Evolutionary conservation across 2,888 invertebrate species (phyloP), one percentile per base, ranked within the genome.

Genomic region (Conchocele bisecta): DNA sequence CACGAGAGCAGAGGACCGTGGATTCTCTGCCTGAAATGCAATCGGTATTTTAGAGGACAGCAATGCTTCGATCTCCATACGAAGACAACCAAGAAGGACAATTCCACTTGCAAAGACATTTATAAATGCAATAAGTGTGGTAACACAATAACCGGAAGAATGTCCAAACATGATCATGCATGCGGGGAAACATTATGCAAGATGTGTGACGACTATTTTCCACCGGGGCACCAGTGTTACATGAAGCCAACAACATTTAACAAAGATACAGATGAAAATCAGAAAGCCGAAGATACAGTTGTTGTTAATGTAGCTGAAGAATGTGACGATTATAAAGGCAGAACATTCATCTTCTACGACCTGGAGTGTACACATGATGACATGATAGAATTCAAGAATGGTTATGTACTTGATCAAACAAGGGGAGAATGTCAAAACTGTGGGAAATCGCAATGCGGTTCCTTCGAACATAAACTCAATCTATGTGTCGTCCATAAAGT

Each of bases 401-500:
- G 72, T 7, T 53, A 61, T 28, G 5, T 28, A 24, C 7, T n/a
- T 24, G 44, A 41, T 6, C n/a, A n/a, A n/a, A 26, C 33, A 7
- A 15, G 26, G 3, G 6, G 22, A 2, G 35, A 28, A 24, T 78
- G 77, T 56, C 35, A 22, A 1, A 65, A 72, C 44, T 79, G 79
- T 67, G 48, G 31, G 54, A 69, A 72, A 37, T 46, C 64, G 11
- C 54, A 56, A 56, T 70, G 73, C 61, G 75, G 75, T 6, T 48
- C 60, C 20, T 46, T 64, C 20, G 51, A 69, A 41, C 72, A 75
- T 53, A 54, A 31, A 15, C 78, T 67, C n/a, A 75, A 72, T 51
- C 9, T 72, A 7, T 75, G 72, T 54, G 68, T 73, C 2, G 73
- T 37, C 26, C 75, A 73, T n/a, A 72, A 66, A 58, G 72, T 69